Percentiles rank a stretch among this genome's conserved stretches.
These are phyloP conservation scores for Tetrax tetrax DNA, from an alignment of 2,113 vertebrate genomes.

Conservation along the genomic window DNA sequence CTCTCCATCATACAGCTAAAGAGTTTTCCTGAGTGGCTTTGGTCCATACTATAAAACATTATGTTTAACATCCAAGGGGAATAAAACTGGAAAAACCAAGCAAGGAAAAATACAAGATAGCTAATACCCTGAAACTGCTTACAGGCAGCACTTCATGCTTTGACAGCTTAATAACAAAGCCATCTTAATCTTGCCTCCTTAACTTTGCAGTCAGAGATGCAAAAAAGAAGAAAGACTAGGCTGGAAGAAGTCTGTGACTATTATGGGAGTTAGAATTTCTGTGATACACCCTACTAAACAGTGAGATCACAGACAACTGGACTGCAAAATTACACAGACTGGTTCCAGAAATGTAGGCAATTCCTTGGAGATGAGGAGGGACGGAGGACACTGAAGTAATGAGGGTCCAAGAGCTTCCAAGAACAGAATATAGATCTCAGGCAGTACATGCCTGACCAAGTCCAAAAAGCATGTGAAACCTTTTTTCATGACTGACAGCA, in stretches of 20 bases:
- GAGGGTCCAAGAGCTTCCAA: neutral
- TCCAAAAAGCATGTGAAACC: neutral
- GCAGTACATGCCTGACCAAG: neutral
- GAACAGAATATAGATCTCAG: neutral
- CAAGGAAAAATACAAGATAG: neutral
- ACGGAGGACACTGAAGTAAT: neutral
- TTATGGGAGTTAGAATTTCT: neutral
- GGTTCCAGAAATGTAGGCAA: neutral
- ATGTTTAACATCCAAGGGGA: neutral
- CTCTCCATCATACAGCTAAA: neutral
- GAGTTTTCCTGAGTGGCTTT: neutral
- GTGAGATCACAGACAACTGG: neutral
- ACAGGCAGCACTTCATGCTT: neutral
- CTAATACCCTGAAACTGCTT: neutral
- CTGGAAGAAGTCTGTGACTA: neutral
- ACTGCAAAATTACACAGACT: neutral
- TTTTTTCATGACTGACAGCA: neutral
- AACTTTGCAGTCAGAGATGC: neutral
- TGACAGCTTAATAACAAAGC: neutral
- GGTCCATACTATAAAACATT: neutral
- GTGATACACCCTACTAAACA: neutral
- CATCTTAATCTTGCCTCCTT: neutral
- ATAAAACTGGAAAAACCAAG: neutral
- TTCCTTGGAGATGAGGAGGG: neutral
- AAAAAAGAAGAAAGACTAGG: neutral